phyloP scores from a whole-genome alignment of 2,888 invertebrate genomes.

The Magallana nippona region DNA sequence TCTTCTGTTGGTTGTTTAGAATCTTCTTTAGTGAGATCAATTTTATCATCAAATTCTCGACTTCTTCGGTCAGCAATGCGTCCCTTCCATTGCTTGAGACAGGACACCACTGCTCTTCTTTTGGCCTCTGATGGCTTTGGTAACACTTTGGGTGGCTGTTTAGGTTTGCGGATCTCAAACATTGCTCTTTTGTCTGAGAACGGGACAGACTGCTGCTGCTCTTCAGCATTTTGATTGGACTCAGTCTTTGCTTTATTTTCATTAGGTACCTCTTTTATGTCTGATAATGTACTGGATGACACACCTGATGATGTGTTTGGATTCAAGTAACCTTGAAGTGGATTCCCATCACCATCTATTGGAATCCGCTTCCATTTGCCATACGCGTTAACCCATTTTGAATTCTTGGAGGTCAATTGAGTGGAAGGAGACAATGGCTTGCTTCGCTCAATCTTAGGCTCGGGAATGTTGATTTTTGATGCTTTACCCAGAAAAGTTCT shows the following conservation, averaged over 20 bases:
- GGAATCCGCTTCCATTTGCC: slow-evolving; percentile 49
- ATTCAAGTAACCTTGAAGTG: background rate
- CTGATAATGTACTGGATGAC: slow-evolving; percentile 35
- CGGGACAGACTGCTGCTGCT: background rate
- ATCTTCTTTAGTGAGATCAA: background rate
- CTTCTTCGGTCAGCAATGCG: slow-evolving; percentile 8
- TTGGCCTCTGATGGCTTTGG: slow-evolving; percentile 48
- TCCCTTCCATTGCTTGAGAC: slow-evolving; percentile 23
- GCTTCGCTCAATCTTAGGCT: slow-evolving; percentile 33
- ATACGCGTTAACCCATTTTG: slow-evolving; percentile 47
- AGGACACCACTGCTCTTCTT: slow-evolving; percentile 10
- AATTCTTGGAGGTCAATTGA: slow-evolving; percentile 31
- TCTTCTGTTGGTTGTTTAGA: background rate
- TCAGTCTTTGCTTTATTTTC: background rate
- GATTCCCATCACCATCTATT: slow-evolving; percentile 38
- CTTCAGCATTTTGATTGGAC: background rate
- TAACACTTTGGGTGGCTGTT: slow-evolving; percentile 49
- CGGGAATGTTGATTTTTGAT: slow-evolving; percentile 36
- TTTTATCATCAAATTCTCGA: background rate
- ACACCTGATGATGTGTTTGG: background rate
- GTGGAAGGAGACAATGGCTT: slow-evolving; percentile 24
- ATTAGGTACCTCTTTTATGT: slow-evolving; percentile 26
- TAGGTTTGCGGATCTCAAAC: slow-evolving; percentile 34
- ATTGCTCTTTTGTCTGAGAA: slow-evolving; percentile 8
- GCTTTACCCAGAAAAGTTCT: slow-evolving; percentile 60